Conservation (phyloP, 1,140 invertebrate genomes). For the Drosophila pachea region DNA sequence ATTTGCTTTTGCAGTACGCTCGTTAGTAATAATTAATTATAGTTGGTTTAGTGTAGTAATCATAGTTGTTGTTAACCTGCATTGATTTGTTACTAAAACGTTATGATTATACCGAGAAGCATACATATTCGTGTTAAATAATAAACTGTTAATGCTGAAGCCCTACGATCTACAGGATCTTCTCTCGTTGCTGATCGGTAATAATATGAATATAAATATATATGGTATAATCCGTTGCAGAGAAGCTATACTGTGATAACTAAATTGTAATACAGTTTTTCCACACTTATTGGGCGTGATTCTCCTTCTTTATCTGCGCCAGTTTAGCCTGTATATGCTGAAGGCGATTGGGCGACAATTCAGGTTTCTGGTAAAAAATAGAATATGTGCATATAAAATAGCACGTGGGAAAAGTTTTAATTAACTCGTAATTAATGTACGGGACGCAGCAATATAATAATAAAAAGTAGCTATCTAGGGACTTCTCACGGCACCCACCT, state of each 20-base stretch:
- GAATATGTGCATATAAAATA: background rate
- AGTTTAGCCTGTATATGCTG: conserved; percentile 76
- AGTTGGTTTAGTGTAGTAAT: conserved; percentile 47
- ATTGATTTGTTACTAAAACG: conserved; percentile 54
- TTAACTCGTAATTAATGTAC: background rate
- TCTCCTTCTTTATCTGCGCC: conserved; percentile 76
- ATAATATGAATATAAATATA: conserved; percentile 31
- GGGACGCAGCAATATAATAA: background rate
- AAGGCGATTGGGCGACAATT: conserved; percentile 75
- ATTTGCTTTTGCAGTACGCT: conserved; percentile 50
- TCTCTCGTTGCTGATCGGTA: conserved; percentile 25
- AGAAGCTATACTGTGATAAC: conserved; percentile 25
- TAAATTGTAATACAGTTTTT: conserved; percentile 23
- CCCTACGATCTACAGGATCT: conserved; percentile 13
- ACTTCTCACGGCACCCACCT: conserved; percentile 46
- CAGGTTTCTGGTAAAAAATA: conserved; percentile 59
- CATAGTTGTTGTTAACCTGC: conserved; percentile 65
- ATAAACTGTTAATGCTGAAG: conserved; percentile 42
- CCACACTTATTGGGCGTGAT: conserved; percentile 59
- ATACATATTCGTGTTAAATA: conserved; percentile 66
- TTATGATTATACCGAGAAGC: conserved; percentile 64
- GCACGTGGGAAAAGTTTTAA: background rate
- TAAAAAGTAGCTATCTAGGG: background rate
- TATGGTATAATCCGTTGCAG: conserved; percentile 23
- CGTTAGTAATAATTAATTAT: conserved; percentile 52